phyloP scores from a whole-genome alignment of 2,888 invertebrate species.

The Malthinus flaveolus region DNA sequence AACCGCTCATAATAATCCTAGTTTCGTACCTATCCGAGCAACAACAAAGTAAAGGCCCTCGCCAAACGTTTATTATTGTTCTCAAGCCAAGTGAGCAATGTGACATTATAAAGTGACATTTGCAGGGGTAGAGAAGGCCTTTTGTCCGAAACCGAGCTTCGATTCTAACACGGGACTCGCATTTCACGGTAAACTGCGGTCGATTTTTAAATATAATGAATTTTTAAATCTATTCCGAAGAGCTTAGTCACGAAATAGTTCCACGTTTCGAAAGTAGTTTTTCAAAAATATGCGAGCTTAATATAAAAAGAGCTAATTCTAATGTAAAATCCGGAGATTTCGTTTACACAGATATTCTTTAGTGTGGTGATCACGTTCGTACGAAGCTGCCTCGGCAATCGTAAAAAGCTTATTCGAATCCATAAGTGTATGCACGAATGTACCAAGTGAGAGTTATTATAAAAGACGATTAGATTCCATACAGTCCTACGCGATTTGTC shows the following conservation, averaged over 20 bases:
- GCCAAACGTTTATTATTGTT: conserved; percentile 23
- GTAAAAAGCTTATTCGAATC: conserved; percentile 14
- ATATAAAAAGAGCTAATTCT: conserved; percentile 12
- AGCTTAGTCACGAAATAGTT: conserved; percentile 18
- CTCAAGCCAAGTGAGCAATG: conserved; percentile 36
- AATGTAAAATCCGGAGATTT: conserved; percentile 10
- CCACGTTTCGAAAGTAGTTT: conserved; percentile 6
- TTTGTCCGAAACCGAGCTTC: conserved; percentile 32
- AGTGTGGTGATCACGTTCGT: conserved; percentile 12
- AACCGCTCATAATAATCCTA: conserved; percentile 35
- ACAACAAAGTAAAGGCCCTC: conserved; percentile 24
- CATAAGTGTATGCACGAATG: not conserved
- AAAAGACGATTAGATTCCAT: conserved; percentile 7
- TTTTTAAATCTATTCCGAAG: conserved; percentile 28
- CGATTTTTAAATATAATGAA: conserved; percentile 34
- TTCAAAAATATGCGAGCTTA: conserved; percentile 5
- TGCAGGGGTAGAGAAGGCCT: conserved; percentile 27
- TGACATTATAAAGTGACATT: conserved; percentile 36
- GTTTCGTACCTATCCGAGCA: conserved; percentile 23
- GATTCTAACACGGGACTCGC: conserved; percentile 29
- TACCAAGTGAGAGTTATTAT: conserved; percentile 7
- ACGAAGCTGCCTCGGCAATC: not conserved
- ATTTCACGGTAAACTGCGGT: conserved; percentile 35
- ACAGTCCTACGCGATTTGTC: conserved; percentile 3
- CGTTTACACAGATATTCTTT: conserved; percentile 2